A percentile compares a stretch with the other conserved stretches of the same genome.
phyloP scores from a whole-genome alignment of 2,797 vertebrate species.

The Anisognathus igniventris region DNA sequence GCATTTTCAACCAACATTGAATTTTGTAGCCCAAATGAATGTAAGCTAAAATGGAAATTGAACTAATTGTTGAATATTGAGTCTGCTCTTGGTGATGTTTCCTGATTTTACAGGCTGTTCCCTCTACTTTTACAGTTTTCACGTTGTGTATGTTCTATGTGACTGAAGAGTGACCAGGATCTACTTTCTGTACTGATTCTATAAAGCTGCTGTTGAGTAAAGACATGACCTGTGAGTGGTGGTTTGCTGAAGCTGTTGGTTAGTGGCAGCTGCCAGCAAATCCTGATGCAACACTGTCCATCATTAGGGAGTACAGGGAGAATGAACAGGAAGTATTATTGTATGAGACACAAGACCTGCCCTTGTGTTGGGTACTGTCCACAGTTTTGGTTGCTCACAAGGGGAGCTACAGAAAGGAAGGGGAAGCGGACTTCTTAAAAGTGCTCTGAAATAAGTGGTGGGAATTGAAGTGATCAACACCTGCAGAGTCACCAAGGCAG shows the following conservation, averaged over 20 bases:
- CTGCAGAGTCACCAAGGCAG: not conserved
- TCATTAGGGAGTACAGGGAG: not conserved
- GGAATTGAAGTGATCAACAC: not conserved
- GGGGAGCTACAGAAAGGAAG: not conserved
- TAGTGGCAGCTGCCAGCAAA: not conserved
- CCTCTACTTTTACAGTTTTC: not conserved
- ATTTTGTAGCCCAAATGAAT: not conserved
- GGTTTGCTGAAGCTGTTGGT: not conserved
- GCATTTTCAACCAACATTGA: not conserved
- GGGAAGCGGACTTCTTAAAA: not conserved
- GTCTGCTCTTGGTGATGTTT: not conserved
- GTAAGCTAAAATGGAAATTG: not conserved
- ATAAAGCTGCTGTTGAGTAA: not conserved
- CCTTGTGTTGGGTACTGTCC: rapidly evolving
- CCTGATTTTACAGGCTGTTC: not conserved
- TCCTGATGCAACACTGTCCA: not conserved
- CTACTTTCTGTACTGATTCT: not conserved
- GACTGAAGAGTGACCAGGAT: not conserved
- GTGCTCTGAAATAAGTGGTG: not conserved
- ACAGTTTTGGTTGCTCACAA: not conserved
- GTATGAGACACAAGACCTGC: not conserved
- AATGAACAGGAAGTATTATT: not conserved
- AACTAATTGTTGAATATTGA: not conserved
- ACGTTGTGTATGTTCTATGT: not conserved
- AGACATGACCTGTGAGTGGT: not conserved